Conservation (phyloP, 2,888 invertebrate species). For the Oithona nana region DNA sequence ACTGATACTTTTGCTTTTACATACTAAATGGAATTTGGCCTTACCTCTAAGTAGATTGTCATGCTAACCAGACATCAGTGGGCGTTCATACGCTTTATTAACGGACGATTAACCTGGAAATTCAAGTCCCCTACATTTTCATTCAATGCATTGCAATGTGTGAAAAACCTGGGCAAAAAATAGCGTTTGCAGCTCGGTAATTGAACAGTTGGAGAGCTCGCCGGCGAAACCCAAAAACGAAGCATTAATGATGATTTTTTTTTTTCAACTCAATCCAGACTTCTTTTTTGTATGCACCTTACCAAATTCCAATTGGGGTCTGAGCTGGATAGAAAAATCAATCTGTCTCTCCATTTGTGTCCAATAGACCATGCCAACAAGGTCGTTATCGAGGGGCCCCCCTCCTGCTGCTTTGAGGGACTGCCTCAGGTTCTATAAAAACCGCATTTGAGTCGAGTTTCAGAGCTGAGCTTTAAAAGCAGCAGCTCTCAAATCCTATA, state of each 20-base stretch:
- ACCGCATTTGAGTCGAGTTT: not conserved
- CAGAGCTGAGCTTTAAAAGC: not conserved
- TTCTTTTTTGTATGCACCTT: too few species aligned
- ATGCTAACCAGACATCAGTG: not conserved
- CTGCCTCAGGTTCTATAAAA: not conserved
- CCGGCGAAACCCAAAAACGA: too few species aligned
- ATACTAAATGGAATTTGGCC: too few species aligned
- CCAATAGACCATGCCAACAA: not conserved
- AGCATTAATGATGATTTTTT: too few species aligned
- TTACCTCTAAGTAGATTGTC: too few species aligned
- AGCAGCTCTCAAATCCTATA: not conserved
- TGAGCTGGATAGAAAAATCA: not conserved
- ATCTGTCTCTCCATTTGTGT: not conserved
- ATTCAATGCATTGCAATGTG: too few species aligned
- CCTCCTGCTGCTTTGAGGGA: too few species aligned
- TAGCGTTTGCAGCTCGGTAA: not conserved
- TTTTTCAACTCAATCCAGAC: too few species aligned
- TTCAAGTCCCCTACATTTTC: too few species aligned
- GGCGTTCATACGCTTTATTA: not conserved
- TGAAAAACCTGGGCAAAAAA: too few species aligned
- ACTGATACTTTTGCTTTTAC: too few species aligned
- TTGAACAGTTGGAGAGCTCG: too few species aligned
- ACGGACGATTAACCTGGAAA: not conserved
- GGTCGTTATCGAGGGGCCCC: not conserved
- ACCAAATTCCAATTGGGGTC: not conserved